Evolutionary conservation across 2,797 vertebrate genomes (phyloP).

Genomic region (Notoglanidium macrostoma): DNA sequence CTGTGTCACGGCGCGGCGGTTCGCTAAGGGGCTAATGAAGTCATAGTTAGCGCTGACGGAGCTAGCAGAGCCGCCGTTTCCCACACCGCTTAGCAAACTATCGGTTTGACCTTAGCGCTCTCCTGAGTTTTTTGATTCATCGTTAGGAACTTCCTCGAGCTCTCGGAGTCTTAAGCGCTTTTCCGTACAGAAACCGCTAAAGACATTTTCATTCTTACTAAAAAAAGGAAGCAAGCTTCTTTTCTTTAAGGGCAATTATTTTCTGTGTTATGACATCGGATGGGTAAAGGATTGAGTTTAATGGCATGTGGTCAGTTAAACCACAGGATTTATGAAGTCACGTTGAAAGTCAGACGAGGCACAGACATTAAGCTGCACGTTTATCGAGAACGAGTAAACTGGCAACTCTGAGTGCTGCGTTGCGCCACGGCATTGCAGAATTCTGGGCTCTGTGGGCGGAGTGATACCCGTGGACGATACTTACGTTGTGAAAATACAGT

Average conservation of each 20-base stretch:
- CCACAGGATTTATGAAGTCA: constrained; percentile 22
- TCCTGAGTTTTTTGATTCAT: constrained; percentile 30
- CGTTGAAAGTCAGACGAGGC: neutral
- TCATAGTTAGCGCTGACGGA: constrained; percentile 34
- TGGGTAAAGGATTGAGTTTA: constrained; percentile 10
- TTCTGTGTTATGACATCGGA: constrained; percentile 46
- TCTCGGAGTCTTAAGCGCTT: constrained; percentile 41
- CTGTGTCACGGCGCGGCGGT: neutral
- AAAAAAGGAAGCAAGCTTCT: neutral
- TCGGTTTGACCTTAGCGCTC: constrained; percentile 51
- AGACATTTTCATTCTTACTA: constrained; percentile 32
- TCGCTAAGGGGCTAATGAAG: constrained; percentile 32
- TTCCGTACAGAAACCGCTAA: constrained; percentile 51
- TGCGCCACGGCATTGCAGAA: neutral
- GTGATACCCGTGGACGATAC: too few relatives aligned
- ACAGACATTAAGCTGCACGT: neutral
- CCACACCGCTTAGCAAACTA: constrained; percentile 51
- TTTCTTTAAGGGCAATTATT: constrained; percentile 35
- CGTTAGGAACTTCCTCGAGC: constrained; percentile 16
- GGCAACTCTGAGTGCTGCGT: neutral
- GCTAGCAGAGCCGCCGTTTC: constrained; percentile 44
- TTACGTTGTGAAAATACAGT: neutral
- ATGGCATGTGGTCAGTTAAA: constrained; percentile 38
- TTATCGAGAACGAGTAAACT: neutral
- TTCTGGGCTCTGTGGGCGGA: neutral